Percentiles rank a stretch among this genome's conserved stretches.
phyloP scores from a whole-genome alignment of 2,888 invertebrate species.

The Micropterix aruncella region DNA sequence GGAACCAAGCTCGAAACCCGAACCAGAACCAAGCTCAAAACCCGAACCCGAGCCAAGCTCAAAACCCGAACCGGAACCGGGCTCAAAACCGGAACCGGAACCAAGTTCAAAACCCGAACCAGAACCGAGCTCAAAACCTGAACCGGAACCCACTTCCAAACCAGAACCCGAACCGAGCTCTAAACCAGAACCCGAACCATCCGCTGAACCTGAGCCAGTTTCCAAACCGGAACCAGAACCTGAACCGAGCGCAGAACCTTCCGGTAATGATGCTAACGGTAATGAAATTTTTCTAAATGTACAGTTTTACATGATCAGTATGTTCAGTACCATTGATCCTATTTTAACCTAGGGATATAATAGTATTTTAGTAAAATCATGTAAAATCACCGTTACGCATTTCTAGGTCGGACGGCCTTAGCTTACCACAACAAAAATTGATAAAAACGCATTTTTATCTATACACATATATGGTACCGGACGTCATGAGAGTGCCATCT shows the following conservation, averaged over 20 bases:
- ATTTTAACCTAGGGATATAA: no score
- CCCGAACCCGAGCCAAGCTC: constrained; percentile 30
- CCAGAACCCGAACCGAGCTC: constrained; percentile 25
- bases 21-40: constrained; percentile 23
- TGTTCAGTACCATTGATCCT: no score
- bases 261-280: no score
- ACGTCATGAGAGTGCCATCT: no score
- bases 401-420: no score
- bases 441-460: no score
- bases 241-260: constrained; percentile 21
- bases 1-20: constrained; percentile 25
- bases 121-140: constrained; percentile 22
- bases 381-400: no score
- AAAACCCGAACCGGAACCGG: constrained; percentile 22
- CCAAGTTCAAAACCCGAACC: constrained; percentile 28
- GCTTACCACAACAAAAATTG: no score
- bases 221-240: constrained; percentile 22
- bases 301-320: no score
- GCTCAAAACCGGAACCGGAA: constrained; percentile 21
- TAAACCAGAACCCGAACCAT: constrained; percentile 20
- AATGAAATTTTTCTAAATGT: no score
- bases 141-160: constrained; percentile 19
- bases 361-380: no score
- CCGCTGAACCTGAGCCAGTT: constrained; percentile 22
- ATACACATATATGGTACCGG: no score